Base-by-base conservation (phyloP, 2,113 vertebrate species). In the Meriones unguiculatus region DNA sequence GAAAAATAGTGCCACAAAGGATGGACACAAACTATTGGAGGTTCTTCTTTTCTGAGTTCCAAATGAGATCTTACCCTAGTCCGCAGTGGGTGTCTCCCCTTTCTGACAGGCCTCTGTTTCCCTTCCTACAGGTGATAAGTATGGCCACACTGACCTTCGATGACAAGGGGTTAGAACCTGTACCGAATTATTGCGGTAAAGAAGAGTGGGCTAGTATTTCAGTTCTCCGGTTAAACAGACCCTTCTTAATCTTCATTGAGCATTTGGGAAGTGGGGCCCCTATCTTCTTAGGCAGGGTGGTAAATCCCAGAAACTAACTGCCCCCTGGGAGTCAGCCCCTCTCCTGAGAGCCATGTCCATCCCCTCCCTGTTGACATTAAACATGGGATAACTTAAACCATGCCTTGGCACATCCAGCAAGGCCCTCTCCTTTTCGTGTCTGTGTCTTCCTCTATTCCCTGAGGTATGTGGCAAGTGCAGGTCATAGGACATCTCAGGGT, bases 151-250 rank as follows among this genome's bases (percentile, higher is more conserved):
- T 94, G 67, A 90, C 46, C 77, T 10, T 90, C 0, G 87, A 90
- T 0, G 69, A 41, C 18, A 75, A 46, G 54, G 57, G 35, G 5
- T 57, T 25, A 17, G n/a, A 30, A 8, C 25, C 52, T 2, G 2
- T n/a, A 28, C 30, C 9, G 3, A 12, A 14, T 30, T 5, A 10
- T 1, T 32, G 25, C 30, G 46, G 5, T 46, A 4, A 46, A 4
- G 46, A 46, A 0, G 2, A 3, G 9, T 50, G 57, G 38, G 0
- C 10, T 10, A 5, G 14, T 14, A 0, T 32, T 7, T 20, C 18
- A 3, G 12, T 2, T 30, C 0, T 90, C 2, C 11, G 32, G 5
- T 46, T 82, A n/a, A 72, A 84, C 20, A 54, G 28, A 12, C 78
- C 90, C 38, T 91, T 91, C 65, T 6, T 91, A 11, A 14, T 84